These are phyloP conservation scores for Caenorhabditis elegans DNA, from an alignment of 1,140 invertebrate species.

Conservation along the genomic window DNA sequence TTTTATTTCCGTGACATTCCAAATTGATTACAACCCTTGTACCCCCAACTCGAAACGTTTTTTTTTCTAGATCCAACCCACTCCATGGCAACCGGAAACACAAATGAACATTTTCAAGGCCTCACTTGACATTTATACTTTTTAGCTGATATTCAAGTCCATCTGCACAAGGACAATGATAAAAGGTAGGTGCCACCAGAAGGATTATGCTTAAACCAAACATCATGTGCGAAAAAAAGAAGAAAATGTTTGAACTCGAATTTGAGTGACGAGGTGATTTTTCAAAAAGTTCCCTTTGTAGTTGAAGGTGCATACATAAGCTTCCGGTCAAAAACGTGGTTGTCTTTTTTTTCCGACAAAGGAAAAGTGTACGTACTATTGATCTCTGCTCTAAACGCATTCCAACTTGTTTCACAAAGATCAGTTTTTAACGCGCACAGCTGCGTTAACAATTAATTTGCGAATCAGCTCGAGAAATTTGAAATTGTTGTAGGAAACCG, in stretches of 20 bases:
- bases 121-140: background rate
- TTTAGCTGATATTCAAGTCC: background rate
- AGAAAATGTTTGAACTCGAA: background rate
- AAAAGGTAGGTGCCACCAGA: background rate
- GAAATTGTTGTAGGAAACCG: no score
- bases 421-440: background rate
- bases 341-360: background rate
- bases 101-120: background rate
- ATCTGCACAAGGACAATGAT: background rate
- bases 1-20: background rate
- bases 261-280: background rate
- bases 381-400: background rate
- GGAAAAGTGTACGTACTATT: background rate
- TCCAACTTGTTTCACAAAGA: background rate
- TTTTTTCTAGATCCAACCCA: background rate
- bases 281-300: background rate
- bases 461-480: no score
- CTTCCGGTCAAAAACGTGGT: background rate
- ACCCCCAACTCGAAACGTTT: no score
- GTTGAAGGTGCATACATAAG: constrained; percentile 20
- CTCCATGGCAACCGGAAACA: background rate
- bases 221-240: background rate
- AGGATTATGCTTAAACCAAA: no score
- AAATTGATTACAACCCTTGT: no score
- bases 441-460: no score